Conservation (phyloP, 2,888 invertebrate species). For the Hydrotaea diabolus region DNA sequence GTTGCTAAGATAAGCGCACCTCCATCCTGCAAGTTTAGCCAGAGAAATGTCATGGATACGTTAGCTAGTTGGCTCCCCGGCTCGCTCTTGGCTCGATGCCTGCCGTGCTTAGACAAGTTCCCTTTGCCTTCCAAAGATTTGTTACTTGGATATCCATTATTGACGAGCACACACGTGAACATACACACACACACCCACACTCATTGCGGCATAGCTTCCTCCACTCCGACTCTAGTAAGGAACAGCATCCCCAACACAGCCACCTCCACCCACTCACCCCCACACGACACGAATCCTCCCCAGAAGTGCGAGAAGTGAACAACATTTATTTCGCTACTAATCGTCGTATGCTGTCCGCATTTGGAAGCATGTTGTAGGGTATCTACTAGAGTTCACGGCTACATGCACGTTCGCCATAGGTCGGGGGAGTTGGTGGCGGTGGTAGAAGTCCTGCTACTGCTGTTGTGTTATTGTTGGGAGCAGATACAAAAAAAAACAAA, state of each 20-base stretch:
- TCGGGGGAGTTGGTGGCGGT: not conserved
- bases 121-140: conserved; percentile 75
- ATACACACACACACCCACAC: conserved; percentile 27
- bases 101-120: conserved; percentile 65
- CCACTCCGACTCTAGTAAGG: conserved; percentile 41
- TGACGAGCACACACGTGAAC: conserved; percentile 43
- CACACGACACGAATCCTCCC: not conserved
- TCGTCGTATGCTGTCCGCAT: conserved; percentile 20
- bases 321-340: conserved; percentile 48
- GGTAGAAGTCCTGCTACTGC: not conserved
- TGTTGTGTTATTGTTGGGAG: conserved; percentile 24
- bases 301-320: not conserved
- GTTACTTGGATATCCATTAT: conserved; percentile 68
- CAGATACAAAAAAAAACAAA: conserved; percentile 61
- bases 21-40: conserved; percentile 18
- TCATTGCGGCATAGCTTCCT: no score
- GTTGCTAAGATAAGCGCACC: conserved; percentile 47
- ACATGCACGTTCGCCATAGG: not conserved
- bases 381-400: conserved; percentile 6
- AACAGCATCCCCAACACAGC: conserved; percentile 42
- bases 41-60: conserved; percentile 73
- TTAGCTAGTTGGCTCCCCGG: conserved; percentile 11
- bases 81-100: conserved; percentile 69
- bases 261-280: not conserved
- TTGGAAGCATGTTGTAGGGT: conserved; percentile 17